phyloP scores from a whole-genome alignment of 2,888 invertebrate genomes.

The Cephus sareptanus region DNA sequence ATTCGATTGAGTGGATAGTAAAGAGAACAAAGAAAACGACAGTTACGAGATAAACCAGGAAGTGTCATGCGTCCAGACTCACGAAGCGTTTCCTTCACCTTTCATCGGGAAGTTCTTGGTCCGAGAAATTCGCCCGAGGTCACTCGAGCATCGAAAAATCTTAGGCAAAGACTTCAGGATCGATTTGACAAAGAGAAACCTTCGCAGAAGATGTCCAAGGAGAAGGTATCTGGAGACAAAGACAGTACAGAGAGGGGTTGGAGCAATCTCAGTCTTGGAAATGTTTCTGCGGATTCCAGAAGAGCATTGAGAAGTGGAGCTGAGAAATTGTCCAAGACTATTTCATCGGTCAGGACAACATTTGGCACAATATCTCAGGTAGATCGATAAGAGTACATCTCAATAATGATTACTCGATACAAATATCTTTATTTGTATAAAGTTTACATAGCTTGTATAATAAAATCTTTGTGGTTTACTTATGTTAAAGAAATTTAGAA shows the following conservation, averaged over 20 bases:
- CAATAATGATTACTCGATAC: neutral
- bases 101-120: conserved; percentile 56
- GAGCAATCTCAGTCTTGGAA: conserved; percentile 57
- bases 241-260: conserved; percentile 49
- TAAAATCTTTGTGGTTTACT: neutral
- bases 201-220: conserved; percentile 41
- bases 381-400: conserved; percentile 1
- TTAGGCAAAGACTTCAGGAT: conserved; percentile 58
- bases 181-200: conserved; percentile 48
- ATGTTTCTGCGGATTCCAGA: conserved; percentile 72
- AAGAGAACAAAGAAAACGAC: neutral
- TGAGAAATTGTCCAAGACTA: conserved; percentile 75
- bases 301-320: conserved; percentile 75
- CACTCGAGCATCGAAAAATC: conserved; percentile 43
- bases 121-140: conserved; percentile 44
- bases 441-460: neutral
- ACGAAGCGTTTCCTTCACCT: conserved; percentile 62
- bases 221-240: conserved; percentile 38
- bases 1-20: neutral
- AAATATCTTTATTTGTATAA: neutral
- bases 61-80: conserved; percentile 59
- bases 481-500: conserved; percentile 67
- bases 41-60: neutral
- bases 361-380: conserved; percentile 78
- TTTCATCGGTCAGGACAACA: conserved; percentile 74